These are phyloP conservation scores for Volucella inanis DNA, from an alignment of 2,888 invertebrate species.

Conservation along the genomic window DNA sequence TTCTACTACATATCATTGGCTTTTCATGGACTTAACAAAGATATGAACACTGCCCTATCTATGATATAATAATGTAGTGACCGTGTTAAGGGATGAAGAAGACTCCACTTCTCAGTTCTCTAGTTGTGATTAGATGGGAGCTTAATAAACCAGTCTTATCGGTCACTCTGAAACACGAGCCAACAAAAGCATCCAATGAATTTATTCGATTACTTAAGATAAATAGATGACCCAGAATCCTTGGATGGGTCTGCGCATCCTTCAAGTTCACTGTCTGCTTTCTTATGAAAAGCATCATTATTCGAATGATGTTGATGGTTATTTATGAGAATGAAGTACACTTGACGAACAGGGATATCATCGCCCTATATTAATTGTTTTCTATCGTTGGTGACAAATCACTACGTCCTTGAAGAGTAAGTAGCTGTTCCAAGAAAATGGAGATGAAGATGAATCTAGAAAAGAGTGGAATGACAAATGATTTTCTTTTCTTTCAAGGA, in stretches of 20 bases:
- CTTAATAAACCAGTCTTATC: conserved; percentile 42
- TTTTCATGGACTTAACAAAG: conserved; percentile 7
- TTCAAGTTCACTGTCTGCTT: background rate
- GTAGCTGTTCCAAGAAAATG: background rate
- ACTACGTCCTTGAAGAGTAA: background rate
- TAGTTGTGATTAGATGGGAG: conserved; percentile 53
- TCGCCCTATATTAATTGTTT: conserved; percentile 61
- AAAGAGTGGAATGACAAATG: too few relatives aligned
- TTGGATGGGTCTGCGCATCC: background rate
- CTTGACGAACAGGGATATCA: conserved; percentile 60
- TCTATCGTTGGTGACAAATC: conserved; percentile 56
- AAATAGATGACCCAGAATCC: too few relatives aligned
- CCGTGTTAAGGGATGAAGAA: background rate
- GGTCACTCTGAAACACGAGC: too few relatives aligned
- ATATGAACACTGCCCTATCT: background rate
- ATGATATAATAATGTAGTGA: conserved; percentile 14
- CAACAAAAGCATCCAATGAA: conserved; percentile 30
- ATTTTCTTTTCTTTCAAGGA: too few relatives aligned
- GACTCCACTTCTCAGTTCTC: conserved; percentile 30
- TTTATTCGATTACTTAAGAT: conserved; percentile 55
- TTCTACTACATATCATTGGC: conserved; percentile 46
- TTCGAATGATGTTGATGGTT: conserved; percentile 57
- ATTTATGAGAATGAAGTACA: conserved; percentile 52
- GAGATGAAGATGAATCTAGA: too few relatives aligned
- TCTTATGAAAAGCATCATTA: conserved; percentile 13